Evolutionary conservation across 2,797 vertebrate species (phyloP), one percentile per base, ranked within the genome.

Genomic region (Australoheros facetus): DNA sequence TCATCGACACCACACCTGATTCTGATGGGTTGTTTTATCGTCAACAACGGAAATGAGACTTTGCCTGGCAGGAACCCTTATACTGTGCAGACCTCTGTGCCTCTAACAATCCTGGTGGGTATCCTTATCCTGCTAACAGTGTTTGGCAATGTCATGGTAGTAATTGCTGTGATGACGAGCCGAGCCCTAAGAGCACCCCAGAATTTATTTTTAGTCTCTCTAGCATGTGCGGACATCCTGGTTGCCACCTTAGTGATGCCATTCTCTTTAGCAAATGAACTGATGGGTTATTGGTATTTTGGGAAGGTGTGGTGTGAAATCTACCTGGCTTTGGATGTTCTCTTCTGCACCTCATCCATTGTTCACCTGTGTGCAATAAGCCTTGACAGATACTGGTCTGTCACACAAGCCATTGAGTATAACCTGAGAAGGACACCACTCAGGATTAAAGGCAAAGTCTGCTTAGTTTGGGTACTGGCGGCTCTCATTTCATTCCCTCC

Each of bases 231-330:
- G 0, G 98, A 99, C 93, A 99, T 99, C 78, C 92, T 99, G 82
- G 98, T 99, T 82, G 97, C 98, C 91, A 99, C 98, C 0, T 93
- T 97, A 10, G 97, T 99, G 80, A 98, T 99, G 87, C 98, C 98
- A 0, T 99, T 99, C 93, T 99, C 98, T 0, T 87, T 99, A 80
- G 97, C 97, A 2, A 98, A 99, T 0, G 98, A 99, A 79, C 95
- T 99, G 84, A 98, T 99, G 98, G 97, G 96, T 30, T 97, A 96
- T 92, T 99, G 98, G 98, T 97, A 96, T 92, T 99, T 99, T 1
- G 98, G 98, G 23, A 95, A 95, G 83, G 96, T 96, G 48, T 99
- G 98, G 98, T 99, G 98, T 21, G 97, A 98, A 86, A 98, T 99
- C 88, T 97, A 99, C 94, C 88, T 97, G 89, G 97, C 98, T n/a